Evolutionary conservation across 2,113 vertebrate genomes (phyloP).

Genomic region (Pelmatolapia mariae): DNA sequence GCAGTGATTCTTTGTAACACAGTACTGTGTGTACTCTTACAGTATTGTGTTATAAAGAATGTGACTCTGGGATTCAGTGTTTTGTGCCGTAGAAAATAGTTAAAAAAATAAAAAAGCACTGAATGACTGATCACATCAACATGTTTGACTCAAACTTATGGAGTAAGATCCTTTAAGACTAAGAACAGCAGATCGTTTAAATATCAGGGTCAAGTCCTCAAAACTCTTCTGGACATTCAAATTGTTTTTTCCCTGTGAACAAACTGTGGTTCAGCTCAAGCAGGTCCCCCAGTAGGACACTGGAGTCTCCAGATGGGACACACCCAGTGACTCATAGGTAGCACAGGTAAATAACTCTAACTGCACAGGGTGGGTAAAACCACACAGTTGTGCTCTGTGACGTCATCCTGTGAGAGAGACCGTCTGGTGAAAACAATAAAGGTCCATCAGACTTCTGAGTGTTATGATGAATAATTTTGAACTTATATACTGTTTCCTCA

Average conservation of each 20-base stretch:
- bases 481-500: neutral
- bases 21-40: neutral
- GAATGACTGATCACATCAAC: neutral
- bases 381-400: neutral
- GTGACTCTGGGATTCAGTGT: neutral
- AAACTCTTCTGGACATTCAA: neutral
- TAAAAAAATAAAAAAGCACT: neutral
- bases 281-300: neutral
- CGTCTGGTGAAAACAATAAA: neutral
- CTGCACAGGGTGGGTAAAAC: neutral
- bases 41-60: neutral
- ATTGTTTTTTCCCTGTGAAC: neutral
- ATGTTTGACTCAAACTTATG: neutral
- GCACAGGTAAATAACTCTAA: neutral
- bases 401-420: neutral
- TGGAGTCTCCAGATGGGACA: neutral
- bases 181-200: neutral
- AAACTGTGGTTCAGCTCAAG: neutral
- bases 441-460: neutral
- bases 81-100: neutral
- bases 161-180: neutral
- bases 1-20: neutral
- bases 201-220: neutral
- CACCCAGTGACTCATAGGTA: neutral
- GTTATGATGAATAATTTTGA: neutral